Percentiles rank a stretch among this genome's conserved stretches.
Conservation (phyloP, 2,797 vertebrate genomes). For the Psittacula echo region DNA sequence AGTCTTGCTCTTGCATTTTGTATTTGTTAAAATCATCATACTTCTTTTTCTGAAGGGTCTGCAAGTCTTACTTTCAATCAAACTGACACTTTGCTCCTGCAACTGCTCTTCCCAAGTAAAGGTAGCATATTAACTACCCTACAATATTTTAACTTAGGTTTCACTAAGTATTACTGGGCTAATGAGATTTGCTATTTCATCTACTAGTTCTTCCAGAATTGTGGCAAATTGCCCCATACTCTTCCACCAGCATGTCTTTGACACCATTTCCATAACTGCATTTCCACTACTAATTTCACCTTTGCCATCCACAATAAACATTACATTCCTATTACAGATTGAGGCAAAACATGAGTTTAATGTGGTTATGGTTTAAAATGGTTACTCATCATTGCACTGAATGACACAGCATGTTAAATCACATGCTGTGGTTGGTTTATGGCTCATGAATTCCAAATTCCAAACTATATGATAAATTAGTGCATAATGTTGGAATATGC, state of each 20-base stretch:
- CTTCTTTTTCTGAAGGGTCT: background rate
- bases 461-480: background rate
- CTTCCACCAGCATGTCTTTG: background rate
- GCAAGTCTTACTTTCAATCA: background rate
- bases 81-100: background rate
- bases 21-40: background rate
- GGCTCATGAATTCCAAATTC: conserved; percentile 12
- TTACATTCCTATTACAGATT: background rate
- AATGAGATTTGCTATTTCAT: background rate
- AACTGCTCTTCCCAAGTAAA: background rate
- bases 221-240: background rate
- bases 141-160: background rate
- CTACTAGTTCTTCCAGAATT: background rate
- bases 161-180: background rate
- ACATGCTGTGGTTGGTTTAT: background rate
- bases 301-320: background rate
- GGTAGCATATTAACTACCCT: background rate
- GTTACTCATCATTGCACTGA: background rate
- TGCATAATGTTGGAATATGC: background rate
- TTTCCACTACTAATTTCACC: background rate
- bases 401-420: background rate
- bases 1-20: background rate
- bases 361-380: background rate
- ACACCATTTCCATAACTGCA: background rate
- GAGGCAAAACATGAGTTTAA: background rate